Base-by-base conservation (phyloP, 2,888 invertebrate genomes). In the Himalopsyche kuldschensis region DNA sequence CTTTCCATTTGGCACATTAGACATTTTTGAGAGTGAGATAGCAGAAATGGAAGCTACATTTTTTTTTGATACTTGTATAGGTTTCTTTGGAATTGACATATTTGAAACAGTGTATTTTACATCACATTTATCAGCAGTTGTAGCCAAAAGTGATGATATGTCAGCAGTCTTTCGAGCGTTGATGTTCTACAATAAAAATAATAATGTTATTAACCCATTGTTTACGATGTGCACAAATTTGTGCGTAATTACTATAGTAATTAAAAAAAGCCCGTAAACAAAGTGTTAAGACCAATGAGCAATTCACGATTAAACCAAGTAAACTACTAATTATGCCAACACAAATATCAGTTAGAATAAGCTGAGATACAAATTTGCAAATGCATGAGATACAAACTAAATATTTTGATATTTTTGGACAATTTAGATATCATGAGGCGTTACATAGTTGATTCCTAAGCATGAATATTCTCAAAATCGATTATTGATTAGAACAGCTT, bases 401-500 rank as follows among this genome's bases (percentile, higher is more conserved):
- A n/a, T n/a, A n/a, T 5, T 32, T 5, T 41, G 41, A 41, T 41
- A 41, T 1, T 35, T 35, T 35, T 35, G 6, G 35, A 8, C 35
- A 35, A 35, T 35, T 1, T 15, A 3, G 41, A 3, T 41, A 41
- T 35, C 15, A 15, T 41, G 41, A 41, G 41, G 41, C 41, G 15
- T 69, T 69, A 69, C 30, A 15, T n/a, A n/a, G n/a, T n/a, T n/a
- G n/a, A n/a, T 27, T 4, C 10, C 30, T n/a, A 15, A 69, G 30
- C 4, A 31, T 76, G n/a, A 4, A 15, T 20, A 27, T 76, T 31
- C n/a, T 15, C 17, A 15, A 31, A 30, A 76, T 8, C 17, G 3
- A 41, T 41, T 41, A 41, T 15, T 15, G 3, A 0, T 4, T 6
- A 15, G 17, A n/a, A 24, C 11, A 30, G 46, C 63, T 81, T 88